Evolutionary conservation across 2,888 invertebrate species (phyloP).

Genomic region (Eilema sororculum): DNA sequence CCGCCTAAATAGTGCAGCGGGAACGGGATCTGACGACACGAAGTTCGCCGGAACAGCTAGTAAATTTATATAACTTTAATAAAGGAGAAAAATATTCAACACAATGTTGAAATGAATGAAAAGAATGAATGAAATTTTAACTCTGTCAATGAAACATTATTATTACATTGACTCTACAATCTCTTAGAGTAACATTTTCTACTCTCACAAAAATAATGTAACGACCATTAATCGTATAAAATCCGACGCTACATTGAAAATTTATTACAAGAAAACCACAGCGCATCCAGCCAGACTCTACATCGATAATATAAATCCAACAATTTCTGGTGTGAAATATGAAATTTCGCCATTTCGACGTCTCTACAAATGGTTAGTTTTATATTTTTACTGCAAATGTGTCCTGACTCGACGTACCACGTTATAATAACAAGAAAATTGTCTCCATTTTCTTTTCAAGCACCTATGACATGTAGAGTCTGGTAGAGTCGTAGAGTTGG

Average conservation of each 20-base stretch:
- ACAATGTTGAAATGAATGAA: too few species aligned
- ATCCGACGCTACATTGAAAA: neutral
- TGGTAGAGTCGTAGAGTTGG: conserved; percentile 2
- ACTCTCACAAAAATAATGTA: neutral
- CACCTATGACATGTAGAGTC: conserved; percentile 10
- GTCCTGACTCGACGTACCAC: conserved; percentile 27
- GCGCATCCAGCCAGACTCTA: conserved; percentile 14
- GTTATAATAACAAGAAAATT: conserved; percentile 24
- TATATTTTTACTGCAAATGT: conserved; percentile 40
- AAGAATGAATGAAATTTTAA: too few species aligned
- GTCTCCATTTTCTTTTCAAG: conserved; percentile 21
- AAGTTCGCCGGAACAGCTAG: too few species aligned
- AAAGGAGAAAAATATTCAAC: too few species aligned
- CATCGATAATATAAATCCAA: conserved; percentile 5
- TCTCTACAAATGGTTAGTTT: conserved; percentile 36
- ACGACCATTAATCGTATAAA: neutral
- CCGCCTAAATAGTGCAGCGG: too few species aligned
- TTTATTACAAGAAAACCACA: neutral
- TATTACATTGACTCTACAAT: neutral
- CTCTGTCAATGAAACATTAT: neutral
- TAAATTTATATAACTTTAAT: too few species aligned
- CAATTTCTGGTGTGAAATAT: conserved; percentile 37
- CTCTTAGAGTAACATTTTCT: neutral
- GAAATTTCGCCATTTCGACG: conserved; percentile 49
- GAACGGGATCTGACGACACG: too few species aligned